Evolutionary conservation across 2,888 invertebrate species (phyloP).

Genomic region (Gryllus longicercus): DNA sequence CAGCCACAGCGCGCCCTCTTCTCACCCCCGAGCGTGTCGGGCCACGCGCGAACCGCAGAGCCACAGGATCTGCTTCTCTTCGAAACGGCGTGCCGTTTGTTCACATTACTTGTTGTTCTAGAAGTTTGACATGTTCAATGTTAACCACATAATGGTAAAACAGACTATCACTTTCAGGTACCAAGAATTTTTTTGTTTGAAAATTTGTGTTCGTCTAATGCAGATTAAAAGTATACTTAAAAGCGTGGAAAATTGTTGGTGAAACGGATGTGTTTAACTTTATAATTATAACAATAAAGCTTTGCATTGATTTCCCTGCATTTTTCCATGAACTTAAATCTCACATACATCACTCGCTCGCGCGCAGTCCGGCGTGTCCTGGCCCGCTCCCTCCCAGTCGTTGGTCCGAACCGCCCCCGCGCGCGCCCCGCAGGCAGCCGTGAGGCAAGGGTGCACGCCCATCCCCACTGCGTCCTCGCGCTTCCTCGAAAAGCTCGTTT

Average conservation of each 20-base stretch:
- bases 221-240: neutral
- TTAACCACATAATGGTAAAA: conserved; percentile 32
- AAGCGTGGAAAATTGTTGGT: conserved; percentile 33
- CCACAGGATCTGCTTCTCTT: neutral
- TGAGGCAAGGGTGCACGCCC: too few species aligned
- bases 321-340: conserved; percentile 23
- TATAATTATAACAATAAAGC: conserved; percentile 68
- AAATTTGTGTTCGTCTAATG: conserved; percentile 36
- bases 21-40: neutral
- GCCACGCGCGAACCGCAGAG: neutral
- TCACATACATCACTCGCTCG: too few species aligned
- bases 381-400: too few species aligned
- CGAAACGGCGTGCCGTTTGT: neutral
- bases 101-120: neutral
- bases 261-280: conserved; percentile 51
- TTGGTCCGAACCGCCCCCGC: too few species aligned
- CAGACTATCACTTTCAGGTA: conserved; percentile 35
- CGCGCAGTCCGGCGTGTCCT: too few species aligned
- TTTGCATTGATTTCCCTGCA: conserved; percentile 63
- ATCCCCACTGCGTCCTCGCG: too few species aligned
- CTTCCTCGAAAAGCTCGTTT: too few species aligned
- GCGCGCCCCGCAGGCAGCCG: too few species aligned
- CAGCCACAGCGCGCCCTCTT: neutral
- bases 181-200: conserved; percentile 34
- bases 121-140: conserved; percentile 33